phyloP scores from a whole-genome alignment of 2,888 invertebrate genomes.

The Cataglyphis livida region DNA sequence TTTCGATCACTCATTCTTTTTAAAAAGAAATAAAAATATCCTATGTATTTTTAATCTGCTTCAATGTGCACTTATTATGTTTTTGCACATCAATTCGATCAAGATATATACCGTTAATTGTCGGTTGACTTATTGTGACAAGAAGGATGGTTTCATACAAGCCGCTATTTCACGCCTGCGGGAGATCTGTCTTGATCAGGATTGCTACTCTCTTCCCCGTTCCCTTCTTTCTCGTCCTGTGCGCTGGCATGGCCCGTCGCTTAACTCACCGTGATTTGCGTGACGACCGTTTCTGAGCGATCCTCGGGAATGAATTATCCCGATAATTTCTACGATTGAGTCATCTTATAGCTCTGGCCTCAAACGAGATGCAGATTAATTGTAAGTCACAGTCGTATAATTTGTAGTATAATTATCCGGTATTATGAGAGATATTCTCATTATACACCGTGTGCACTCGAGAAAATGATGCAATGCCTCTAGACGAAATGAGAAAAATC shows the following conservation, averaged over 20 bases:
- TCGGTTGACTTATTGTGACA: slow-evolving; percentile 70
- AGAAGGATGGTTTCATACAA: slow-evolving; percentile 73
- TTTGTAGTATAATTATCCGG: neutral
- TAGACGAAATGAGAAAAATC: neutral
- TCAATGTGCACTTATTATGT: neutral
- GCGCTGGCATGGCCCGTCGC: slow-evolving; percentile 34
- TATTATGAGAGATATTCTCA: neutral
- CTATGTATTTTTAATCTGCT: neutral
- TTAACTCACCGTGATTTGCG: slow-evolving; percentile 66
- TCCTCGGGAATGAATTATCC: slow-evolving; percentile 58
- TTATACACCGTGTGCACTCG: neutral
- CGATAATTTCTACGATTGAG: slow-evolving; percentile 52
- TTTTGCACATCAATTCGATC: slow-evolving; percentile 60
- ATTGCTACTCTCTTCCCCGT: slow-evolving; percentile 59
- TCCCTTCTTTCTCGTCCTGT: slow-evolving; percentile 45
- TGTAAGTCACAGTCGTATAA: slow-evolving; percentile 11
- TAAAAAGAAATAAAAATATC: neutral
- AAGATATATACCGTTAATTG: slow-evolving; percentile 51
- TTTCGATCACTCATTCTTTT: neutral
- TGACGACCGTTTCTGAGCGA: slow-evolving; percentile 64
- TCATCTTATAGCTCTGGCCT: slow-evolving; percentile 15
- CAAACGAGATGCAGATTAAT: slow-evolving; percentile 45
- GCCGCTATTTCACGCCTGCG: slow-evolving; percentile 74
- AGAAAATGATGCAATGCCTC: neutral
- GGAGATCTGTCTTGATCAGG: slow-evolving; percentile 73